A percentile compares a stretch with the other conserved stretches of the same genome.
These are phyloP conservation scores for Episyrphus balteatus DNA, from an alignment of 1,140 invertebrate genomes.

Conservation along the genomic window DNA sequence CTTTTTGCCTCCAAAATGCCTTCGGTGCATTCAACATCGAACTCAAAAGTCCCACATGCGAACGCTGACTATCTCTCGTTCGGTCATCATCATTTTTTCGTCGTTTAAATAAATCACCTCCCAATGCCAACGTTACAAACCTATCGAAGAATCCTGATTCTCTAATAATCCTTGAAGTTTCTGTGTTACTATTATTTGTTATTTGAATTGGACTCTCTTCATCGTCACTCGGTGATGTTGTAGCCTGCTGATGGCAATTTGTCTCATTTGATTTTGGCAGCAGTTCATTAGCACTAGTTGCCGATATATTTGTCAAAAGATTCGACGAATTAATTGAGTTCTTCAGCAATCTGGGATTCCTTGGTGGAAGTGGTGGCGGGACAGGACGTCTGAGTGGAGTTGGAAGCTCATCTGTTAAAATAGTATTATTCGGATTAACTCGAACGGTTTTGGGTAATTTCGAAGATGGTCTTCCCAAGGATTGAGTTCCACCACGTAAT, in stretches of 20 bases:
- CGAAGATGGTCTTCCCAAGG: neutral
- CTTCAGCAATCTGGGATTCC: neutral
- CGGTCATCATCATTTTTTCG: conserved; percentile 5
- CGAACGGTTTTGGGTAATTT: neutral
- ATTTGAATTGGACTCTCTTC: neutral
- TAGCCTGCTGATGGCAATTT: neutral
- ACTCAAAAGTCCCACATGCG: conserved; percentile 24
- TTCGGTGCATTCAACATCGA: conserved; percentile 1
- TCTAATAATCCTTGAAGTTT: neutral
- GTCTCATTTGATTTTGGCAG: too few species aligned
- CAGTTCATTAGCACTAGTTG: too few species aligned
- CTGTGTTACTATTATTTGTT: neutral
- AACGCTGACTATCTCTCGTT: conserved; percentile 27
- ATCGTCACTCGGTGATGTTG: neutral
- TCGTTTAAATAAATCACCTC: neutral
- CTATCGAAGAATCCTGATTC: neutral
- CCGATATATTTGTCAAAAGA: too few species aligned
- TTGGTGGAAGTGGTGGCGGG: neutral
- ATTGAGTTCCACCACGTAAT: neutral
- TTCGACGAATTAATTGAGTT: neutral
- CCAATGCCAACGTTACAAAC: neutral
- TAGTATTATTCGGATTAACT: neutral
- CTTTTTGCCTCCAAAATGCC: conserved; percentile 7
- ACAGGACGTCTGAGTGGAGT: too few species aligned
- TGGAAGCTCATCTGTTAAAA: neutral